Evolutionary conservation across 2,797 vertebrate species (phyloP).

Genomic region (Malacoctenus gilli): DNA sequence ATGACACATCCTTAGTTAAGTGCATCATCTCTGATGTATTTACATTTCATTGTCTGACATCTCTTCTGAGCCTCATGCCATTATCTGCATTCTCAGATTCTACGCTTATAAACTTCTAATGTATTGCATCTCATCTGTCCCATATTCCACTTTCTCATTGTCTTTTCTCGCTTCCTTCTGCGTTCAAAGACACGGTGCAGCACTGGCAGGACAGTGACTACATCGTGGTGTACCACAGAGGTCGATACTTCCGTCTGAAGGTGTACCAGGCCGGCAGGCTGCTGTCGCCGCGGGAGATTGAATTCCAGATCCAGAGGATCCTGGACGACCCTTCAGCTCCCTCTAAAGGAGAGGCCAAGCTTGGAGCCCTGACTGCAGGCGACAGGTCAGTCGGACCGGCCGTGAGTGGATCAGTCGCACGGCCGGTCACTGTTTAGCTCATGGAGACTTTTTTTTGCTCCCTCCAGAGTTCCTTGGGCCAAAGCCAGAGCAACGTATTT

Average conservation of each 20-base stretch:
- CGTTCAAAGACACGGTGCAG: constrained; percentile 80
- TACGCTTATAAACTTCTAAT: not conserved
- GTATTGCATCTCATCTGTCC: too few species aligned
- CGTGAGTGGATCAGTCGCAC: not conserved
- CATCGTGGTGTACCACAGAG: constrained; percentile 86
- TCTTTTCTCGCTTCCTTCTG: not conserved
- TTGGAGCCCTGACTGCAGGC: constrained; percentile 88
- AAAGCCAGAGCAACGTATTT: constrained; percentile 82
- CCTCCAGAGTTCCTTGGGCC: constrained; percentile 86
- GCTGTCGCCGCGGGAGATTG: constrained; percentile 86
- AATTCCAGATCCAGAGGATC: constrained; percentile 89
- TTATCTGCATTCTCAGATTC: constrained; percentile 9
- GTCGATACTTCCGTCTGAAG: constrained; percentile 87
- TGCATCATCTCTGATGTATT: too few species aligned
- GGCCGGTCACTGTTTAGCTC: too few species aligned
- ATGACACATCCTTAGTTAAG: too few species aligned
- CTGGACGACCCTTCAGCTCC: constrained; percentile 83
- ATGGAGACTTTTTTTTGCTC: too few species aligned
- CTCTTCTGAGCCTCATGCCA: too few species aligned
- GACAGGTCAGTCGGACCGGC: constrained; percentile 79
- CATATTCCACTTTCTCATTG: too few species aligned
- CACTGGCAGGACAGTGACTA: constrained; percentile 89
- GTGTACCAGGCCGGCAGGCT: constrained; percentile 85
- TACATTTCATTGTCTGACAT: too few species aligned
- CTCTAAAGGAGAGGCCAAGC: constrained; percentile 83